Conservation (phyloP, 1,140 invertebrate species). For the Heliconius congener region DNA sequence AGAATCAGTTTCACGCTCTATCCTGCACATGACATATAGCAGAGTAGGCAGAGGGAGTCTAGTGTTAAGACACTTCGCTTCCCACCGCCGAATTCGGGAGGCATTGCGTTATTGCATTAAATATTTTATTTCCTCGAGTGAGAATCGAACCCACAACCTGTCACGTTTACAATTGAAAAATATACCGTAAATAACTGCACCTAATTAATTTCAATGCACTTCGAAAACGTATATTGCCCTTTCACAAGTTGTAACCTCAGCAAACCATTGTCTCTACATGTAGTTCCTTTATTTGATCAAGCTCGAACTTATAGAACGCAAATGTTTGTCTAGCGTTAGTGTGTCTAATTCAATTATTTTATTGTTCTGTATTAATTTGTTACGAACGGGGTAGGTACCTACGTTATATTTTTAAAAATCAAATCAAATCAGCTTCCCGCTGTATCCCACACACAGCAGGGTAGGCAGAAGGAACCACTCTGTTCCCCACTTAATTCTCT, state of each 20-base stretch:
- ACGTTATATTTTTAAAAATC: conserved; percentile 7
- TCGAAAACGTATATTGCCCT: background rate
- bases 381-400: background rate
- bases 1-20: too few relatives aligned
- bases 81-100: too few relatives aligned
- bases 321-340: conserved; percentile 24
- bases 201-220: background rate
- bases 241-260: conserved; percentile 6
- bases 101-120: too few relatives aligned
- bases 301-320: conserved; percentile 21
- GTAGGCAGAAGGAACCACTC: too few relatives aligned
- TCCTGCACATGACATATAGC: too few relatives aligned
- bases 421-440: background rate
- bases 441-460: too few relatives aligned
- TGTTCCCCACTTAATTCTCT: too few relatives aligned
- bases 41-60: too few relatives aligned
- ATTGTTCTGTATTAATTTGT: conserved; percentile 28
- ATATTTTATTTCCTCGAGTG: too few relatives aligned
- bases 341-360: conserved; percentile 22
- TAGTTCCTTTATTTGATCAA: conserved; percentile 28
- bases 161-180: background rate
- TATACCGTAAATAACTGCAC: background rate
- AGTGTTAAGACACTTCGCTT: too few relatives aligned
- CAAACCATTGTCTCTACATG: conserved; percentile 17
- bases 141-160: too few relatives aligned